Evolutionary conservation across 2,888 invertebrate species (phyloP).

Genomic region (Leptinotarsa tumamoca): DNA sequence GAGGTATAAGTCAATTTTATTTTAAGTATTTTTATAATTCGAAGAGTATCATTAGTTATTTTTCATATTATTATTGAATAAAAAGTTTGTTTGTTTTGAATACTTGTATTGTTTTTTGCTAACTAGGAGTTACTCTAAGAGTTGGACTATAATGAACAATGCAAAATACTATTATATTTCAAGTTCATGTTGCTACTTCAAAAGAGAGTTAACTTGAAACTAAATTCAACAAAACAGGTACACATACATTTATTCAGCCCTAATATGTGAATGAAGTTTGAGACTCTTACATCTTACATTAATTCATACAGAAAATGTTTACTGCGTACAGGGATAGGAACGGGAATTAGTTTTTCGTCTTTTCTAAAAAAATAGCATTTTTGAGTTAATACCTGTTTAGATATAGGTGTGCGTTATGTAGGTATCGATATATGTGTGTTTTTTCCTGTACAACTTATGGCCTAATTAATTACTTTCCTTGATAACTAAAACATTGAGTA

Average conservation of each 20-base stretch:
- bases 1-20: background rate
- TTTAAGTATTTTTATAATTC: background rate
- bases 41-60: background rate
- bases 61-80: background rate
- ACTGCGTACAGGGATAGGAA: background rate
- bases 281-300: background rate
- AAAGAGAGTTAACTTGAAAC: background rate
- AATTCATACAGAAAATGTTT: background rate
- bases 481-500: too few relatives aligned
- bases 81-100: background rate
- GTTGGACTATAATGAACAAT: background rate
- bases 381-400: conserved; percentile 9
- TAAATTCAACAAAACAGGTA: conserved; percentile 5
- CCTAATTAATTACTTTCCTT: too few relatives aligned
- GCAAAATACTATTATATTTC: background rate
- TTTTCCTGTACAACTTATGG: too few relatives aligned
- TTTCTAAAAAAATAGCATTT: background rate
- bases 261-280: background rate
- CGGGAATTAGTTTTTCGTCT: background rate
- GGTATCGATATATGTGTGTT: too few relatives aligned
- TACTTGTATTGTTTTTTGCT: background rate
- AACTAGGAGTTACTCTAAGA: background rate
- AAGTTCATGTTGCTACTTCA: conserved; percentile 6
- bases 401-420: conserved; percentile 8
- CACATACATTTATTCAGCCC: background rate